Percentiles rank a stretch among this genome's conserved stretches.
Conservation (phyloP, 1,140 invertebrate genomes). For the Scaptodrosophila lebanonensis region DNA sequence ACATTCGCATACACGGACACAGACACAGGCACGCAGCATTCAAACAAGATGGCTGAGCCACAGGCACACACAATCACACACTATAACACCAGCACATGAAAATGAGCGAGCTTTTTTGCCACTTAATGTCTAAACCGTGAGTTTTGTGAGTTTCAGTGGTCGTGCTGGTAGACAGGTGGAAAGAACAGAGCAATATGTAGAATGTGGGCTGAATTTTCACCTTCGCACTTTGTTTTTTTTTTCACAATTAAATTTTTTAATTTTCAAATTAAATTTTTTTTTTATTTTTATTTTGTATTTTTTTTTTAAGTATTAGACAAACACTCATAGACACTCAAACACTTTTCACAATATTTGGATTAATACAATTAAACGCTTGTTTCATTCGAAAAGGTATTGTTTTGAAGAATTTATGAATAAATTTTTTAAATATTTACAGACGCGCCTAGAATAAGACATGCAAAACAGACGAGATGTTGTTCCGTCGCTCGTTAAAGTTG, state of each 20-base stretch:
- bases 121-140: slow-evolving; percentile 58
- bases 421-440: slow-evolving; percentile 68
- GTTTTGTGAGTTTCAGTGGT: slow-evolving; percentile 22
- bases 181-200: no score
- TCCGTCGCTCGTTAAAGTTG: slow-evolving; percentile 50
- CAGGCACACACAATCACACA: slow-evolving; percentile 28
- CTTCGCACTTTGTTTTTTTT: slow-evolving; percentile 56
- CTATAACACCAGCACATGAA: slow-evolving; percentile 44
- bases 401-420: slow-evolving; percentile 55
- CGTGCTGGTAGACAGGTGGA: slow-evolving; percentile 9
- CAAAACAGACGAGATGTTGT: slow-evolving; percentile 57
- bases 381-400: slow-evolving; percentile 24
- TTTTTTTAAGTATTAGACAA: slow-evolving; percentile 3
- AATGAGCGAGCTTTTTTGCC: slow-evolving; percentile 58
- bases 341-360: slow-evolving; percentile 2
- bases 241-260: slow-evolving; percentile 29
- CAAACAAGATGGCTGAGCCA: slow-evolving; percentile 1
- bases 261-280: slow-evolving; percentile 28
- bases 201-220: slow-evolving; percentile 61
- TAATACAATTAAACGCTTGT: no score
- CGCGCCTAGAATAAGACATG: slow-evolving; percentile 41
- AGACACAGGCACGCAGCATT: slow-evolving; percentile 17
- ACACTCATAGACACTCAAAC: neutral
- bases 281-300: slow-evolving; percentile 6
- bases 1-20: slow-evolving; percentile 22